These are phyloP conservation scores for Bucorvus abyssinicus DNA, from an alignment of 2,797 vertebrate species.

Conservation along the genomic window DNA sequence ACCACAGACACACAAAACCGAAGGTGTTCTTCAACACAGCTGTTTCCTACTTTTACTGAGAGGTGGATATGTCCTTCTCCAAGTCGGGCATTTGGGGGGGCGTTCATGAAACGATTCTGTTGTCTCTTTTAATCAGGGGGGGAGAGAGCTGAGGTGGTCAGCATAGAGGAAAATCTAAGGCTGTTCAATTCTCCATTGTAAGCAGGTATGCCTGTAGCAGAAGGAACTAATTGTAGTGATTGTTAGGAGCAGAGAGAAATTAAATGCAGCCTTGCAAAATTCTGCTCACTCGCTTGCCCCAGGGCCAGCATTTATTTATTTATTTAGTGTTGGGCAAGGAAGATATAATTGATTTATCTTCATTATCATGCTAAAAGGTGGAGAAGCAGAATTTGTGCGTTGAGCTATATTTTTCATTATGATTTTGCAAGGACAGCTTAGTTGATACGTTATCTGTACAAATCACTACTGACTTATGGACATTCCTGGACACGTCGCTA, in stretches of 20 bases:
- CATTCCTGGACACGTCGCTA: not conserved
- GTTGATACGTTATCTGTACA: not conserved
- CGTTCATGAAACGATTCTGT: not conserved
- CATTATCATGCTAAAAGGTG: not conserved
- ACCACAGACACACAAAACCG: not conserved
- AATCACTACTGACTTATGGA: not conserved
- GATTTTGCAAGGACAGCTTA: not conserved
- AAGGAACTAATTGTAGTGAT: constrained; percentile 45
- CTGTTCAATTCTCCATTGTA: constrained; percentile 25
- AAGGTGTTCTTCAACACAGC: not conserved
- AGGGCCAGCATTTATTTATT: not conserved
- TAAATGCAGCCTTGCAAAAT: constrained; percentile 43
- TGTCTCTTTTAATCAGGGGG: not conserved
- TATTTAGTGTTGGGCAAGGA: not conserved
- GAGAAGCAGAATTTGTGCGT: not conserved
- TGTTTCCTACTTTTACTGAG: not conserved
- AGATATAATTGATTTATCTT: not conserved
- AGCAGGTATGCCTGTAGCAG: constrained; percentile 48
- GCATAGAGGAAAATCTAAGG: constrained; percentile 11
- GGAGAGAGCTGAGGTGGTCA: not conserved
- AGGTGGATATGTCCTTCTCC: not conserved
- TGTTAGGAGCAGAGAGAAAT: constrained; percentile 32
- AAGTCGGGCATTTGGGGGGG: not conserved
- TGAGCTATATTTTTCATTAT: not conserved
- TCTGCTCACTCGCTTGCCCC: not conserved